phyloP scores from a whole-genome alignment of 2,888 invertebrate species.

The Drosophila longiperda region DNA sequence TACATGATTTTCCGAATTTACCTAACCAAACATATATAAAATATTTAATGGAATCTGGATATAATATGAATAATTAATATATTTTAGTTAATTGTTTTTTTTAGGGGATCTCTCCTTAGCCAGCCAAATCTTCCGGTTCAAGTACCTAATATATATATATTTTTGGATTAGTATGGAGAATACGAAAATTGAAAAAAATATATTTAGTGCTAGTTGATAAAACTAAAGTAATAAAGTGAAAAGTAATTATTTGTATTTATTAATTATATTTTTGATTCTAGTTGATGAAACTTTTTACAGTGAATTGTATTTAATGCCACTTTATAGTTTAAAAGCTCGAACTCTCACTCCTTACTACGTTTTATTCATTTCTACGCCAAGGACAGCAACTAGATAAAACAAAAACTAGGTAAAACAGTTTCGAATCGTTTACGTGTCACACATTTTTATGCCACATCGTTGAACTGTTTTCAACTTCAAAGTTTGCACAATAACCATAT shows the following conservation, averaged over 20 bases:
- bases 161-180: background rate
- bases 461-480: background rate
- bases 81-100: background rate
- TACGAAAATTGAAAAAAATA: background rate
- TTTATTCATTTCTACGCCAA: background rate
- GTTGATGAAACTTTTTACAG: background rate
- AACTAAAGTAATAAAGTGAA: background rate
- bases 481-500: slow-evolving; percentile 15
- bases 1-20: background rate
- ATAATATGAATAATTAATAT: background rate
- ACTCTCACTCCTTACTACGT: background rate
- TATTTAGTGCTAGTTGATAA: background rate
- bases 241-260: background rate
- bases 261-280: background rate
- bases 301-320: background rate
- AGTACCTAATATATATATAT: background rate
- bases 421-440: background rate
- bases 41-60: background rate
- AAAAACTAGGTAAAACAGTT: background rate
- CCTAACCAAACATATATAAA: background rate
- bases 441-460: background rate
- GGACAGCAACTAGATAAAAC: background rate
- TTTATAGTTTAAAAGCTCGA: background rate
- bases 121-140: background rate
- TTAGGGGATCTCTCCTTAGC: background rate